Base-by-base conservation (phyloP, 2,113 vertebrate genomes). In the Perognathus longimembris region DNA sequence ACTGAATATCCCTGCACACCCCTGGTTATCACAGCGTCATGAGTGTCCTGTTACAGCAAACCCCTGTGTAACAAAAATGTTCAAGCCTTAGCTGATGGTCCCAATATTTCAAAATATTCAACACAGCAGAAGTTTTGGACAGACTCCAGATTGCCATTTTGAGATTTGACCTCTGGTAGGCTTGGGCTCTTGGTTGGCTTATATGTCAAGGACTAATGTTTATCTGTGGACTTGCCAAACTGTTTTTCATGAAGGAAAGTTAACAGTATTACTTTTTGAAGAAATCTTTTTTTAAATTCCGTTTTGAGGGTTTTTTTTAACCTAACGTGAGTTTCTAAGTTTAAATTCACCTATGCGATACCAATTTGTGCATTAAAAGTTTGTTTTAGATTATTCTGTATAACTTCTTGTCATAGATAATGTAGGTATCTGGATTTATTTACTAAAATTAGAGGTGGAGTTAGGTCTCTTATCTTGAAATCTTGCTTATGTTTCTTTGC, bases 231-330 rank as follows among this genome's bases (percentile, higher is more conserved):
- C 89, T 96, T 96, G 96, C 93, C 96, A 97, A 94, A 97, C 54
- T 85, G 73, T 45, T 89, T 97, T 98, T 97, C 97, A 98, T 98
- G 98, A 98, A 98, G 98, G 98, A 98, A 97, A 98, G 90, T 95
- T 78, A 54, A 77, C 98, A 98, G 97, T 98, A 98, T 98, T 98
- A 98, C 89, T 95, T 97, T 96, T 97, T 98, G 95, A 97, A 97
- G 93, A 97, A 20, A 66, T 95, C 74, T 50, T 97, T 95, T n/a
- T n/a, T n/a, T n/a, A n/a, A 94, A 97, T 95, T 90, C 93, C 97
- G 96, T 98, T 97, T 98, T 95, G 92, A 96, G 69, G 97, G 97
- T 93, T 84, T 92, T 94, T 92, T 95, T 95, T 78, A 92, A 86
- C 66, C 82, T 59, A 40, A 97, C 70, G 80, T 86, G 95, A 95